Conservation (phyloP, 2,113 vertebrate genomes). For the Pterocles burchelli region DNA sequence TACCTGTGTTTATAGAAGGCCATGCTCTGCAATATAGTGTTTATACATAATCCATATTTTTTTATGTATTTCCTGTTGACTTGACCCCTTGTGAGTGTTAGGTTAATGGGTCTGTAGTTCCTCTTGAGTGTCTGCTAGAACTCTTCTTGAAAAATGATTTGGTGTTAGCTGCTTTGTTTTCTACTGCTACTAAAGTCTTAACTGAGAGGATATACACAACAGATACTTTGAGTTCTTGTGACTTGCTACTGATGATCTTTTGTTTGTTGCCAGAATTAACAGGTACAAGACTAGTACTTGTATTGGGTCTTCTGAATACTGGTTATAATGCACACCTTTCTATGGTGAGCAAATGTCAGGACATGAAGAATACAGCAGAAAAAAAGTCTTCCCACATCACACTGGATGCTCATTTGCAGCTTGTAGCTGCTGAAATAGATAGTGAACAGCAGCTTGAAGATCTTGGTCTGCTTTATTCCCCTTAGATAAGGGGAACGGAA, state of each 20-base stretch:
- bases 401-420: not conserved
- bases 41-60: not conserved
- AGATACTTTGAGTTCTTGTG: not conserved
- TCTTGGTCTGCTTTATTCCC: not conserved
- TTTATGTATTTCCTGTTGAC: not conserved
- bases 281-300: not conserved
- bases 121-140: not conserved
- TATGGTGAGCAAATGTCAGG: not conserved
- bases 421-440: not conserved
- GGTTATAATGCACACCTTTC: not conserved
- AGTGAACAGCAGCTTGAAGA: not conserved
- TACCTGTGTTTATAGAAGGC: not conserved
- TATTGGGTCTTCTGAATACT: not conserved
- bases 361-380: too few relatives aligned
- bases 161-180: not conserved
- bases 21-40: fast-evolving
- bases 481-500: not conserved
- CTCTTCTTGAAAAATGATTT: not conserved
- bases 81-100: not conserved
- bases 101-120: not conserved
- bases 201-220: not conserved
- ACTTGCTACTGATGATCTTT: not conserved
- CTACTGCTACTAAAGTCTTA: not conserved
- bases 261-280: not conserved
- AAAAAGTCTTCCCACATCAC: not conserved